Conservation (phyloP, 37 sponge, comb jelly and placozoan species). For the Mnemiopsis leidyi region DNA sequence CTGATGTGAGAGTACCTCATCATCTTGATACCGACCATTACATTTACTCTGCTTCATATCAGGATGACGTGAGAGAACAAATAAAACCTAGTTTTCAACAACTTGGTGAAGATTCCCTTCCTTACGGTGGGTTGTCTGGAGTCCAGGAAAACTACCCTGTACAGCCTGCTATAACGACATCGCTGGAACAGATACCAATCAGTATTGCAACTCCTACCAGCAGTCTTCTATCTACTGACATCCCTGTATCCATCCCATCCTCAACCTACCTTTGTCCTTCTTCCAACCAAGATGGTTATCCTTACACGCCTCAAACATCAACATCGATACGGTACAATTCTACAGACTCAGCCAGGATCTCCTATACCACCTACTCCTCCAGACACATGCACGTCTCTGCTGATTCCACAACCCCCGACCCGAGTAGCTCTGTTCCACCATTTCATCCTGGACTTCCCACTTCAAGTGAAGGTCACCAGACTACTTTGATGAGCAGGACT, state of each 20-base stretch:
- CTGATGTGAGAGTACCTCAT: not conserved
- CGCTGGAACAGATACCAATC: not conserved
- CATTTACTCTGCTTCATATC: no score
- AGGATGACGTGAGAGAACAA: no score
- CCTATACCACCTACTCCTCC: not conserved
- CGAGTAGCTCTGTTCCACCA: not conserved
- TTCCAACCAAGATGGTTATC: not conserved
- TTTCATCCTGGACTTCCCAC: not conserved
- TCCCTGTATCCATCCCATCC: not conserved
- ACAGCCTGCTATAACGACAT: not conserved
- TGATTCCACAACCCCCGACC: not conserved
- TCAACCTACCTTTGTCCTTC: not conserved
- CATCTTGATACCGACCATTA: no score
- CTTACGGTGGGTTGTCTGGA: not conserved
- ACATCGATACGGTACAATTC: no score
- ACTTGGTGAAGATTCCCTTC: not conserved
- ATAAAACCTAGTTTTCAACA: not conserved
- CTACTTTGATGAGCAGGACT: not conserved
- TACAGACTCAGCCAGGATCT: no score
- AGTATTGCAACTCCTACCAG: not conserved
- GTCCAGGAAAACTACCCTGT: not conserved
- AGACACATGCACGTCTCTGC: not conserved
- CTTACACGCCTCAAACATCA: no score
- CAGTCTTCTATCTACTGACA: not conserved
- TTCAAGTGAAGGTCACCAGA: not conserved